Evolutionary conservation across 2,888 invertebrate genomes (phyloP).

Genomic region (Watsonalla cultraria): DNA sequence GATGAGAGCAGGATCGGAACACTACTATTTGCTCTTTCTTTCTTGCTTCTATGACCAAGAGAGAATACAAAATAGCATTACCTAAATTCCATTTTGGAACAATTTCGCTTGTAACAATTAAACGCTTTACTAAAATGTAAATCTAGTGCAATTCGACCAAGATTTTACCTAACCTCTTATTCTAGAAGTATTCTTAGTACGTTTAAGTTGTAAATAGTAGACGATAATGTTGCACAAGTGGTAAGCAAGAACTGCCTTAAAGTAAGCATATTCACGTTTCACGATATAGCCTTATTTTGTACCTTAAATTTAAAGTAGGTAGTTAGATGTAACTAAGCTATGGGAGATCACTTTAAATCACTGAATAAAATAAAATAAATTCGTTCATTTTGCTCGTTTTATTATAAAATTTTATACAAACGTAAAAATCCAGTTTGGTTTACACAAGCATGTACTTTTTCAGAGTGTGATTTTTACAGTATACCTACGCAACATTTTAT

Average conservation of each 20-base stretch:
- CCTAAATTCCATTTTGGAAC: background rate
- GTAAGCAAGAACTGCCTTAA: conserved; percentile 73
- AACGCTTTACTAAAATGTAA: conserved; percentile 54
- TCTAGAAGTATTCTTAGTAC: conserved; percentile 31
- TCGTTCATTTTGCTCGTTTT: conserved; percentile 21
- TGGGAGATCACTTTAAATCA: conserved; percentile 47
- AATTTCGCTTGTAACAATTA: conserved; percentile 35
- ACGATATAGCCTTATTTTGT: conserved; percentile 76
- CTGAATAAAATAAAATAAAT: conserved; percentile 45
- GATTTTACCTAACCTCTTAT: conserved; percentile 38
- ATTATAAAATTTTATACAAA: conserved; percentile 1
- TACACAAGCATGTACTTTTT: too few species aligned
- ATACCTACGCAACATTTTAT: too few species aligned
- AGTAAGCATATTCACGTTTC: conserved; percentile 68
- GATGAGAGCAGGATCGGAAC: too few species aligned
- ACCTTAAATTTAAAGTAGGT: conserved; percentile 49
- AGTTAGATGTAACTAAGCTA: conserved; percentile 28
- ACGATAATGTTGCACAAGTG: conserved; percentile 49
- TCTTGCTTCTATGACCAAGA: too few species aligned
- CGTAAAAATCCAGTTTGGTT: background rate
- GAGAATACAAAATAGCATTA: too few species aligned
- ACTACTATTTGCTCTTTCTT: too few species aligned
- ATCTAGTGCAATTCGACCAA: conserved; percentile 59
- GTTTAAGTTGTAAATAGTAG: conserved; percentile 52
- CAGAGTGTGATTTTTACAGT: too few species aligned